Conservation (phyloP, 2,113 vertebrate species). For the Lepus americanus region DNA sequence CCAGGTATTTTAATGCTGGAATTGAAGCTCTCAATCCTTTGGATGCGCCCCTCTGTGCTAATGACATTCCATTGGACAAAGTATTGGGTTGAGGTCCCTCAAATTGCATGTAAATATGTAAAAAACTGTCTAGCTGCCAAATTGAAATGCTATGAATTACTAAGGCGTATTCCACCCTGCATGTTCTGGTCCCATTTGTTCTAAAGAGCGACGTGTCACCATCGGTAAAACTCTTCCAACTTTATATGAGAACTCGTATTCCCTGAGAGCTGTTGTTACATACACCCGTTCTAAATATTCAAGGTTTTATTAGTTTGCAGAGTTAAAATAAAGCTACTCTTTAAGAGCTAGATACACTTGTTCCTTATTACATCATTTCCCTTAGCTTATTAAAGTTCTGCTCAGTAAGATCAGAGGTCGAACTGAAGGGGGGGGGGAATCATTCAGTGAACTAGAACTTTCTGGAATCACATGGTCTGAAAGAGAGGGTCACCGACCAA, state of each 20-base stretch:
- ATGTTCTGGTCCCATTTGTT: not conserved
- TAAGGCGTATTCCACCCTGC: not conserved
- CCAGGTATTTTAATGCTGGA: rapidly evolving
- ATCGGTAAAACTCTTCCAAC: not conserved
- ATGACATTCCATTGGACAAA: not conserved
- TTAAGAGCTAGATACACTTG: not conserved
- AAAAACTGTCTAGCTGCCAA: not conserved
- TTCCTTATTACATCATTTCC: slow-evolving; percentile 56
- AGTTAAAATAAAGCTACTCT: slow-evolving; percentile 7
- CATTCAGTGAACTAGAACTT: slow-evolving; percentile 85
- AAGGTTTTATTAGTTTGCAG: not conserved
- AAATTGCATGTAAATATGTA: not conserved
- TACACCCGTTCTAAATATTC: not conserved
- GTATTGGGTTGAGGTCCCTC: not conserved
- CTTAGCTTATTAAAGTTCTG: slow-evolving; percentile 63
- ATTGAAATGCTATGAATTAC: not conserved
- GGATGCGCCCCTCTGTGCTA: rapidly evolving
- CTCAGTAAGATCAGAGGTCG: slow-evolving; percentile 74
- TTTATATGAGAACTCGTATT: too few species aligned
- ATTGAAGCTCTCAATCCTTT: too few species aligned
- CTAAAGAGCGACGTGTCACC: not conserved
- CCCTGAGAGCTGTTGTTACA: not conserved
- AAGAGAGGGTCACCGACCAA: not conserved
- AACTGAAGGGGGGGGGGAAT: slow-evolving; percentile 89
- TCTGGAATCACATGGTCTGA: not conserved